phyloP scores from a whole-genome alignment of 23 tunicate genomes.

The Corella eumyota region DNA sequence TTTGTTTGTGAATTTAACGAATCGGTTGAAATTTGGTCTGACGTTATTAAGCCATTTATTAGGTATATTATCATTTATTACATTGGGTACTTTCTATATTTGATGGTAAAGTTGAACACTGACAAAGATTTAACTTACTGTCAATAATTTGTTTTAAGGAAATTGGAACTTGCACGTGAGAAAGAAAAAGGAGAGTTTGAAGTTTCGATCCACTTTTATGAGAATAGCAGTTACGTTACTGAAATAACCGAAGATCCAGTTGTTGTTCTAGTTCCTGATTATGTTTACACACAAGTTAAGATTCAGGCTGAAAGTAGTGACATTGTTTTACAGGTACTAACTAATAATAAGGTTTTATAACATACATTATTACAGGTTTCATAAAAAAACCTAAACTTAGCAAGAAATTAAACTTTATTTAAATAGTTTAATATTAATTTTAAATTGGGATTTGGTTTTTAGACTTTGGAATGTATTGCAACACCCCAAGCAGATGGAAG shows the following conservation, averaged over 20 bases:
- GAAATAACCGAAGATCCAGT: background rate
- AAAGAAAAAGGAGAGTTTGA: background rate
- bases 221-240: background rate
- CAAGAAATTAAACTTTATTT: too few species aligned
- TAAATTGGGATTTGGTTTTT: too few species aligned
- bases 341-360: too few species aligned
- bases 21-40: background rate
- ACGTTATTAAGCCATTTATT: background rate
- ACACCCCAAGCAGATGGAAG: too few species aligned
- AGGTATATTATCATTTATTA: background rate
- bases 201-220: background rate
- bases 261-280: background rate
- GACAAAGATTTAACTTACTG: background rate
- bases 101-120: background rate
- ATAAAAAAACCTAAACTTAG: too few species aligned
- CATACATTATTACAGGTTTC: too few species aligned
- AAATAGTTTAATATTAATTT: too few species aligned
- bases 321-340: slow-evolving; percentile 4
- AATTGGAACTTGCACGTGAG: background rate
- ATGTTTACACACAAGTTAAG: background rate
- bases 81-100: too few species aligned
- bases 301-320: background rate
- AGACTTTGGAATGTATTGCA: too few species aligned
- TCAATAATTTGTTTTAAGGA: background rate
- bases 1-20: background rate